Percentiles rank a stretch among this genome's conserved stretches.
Evolutionary conservation across 2,797 vertebrate genomes (phyloP).

Genomic region (Acipenser transmontanus): DNA sequence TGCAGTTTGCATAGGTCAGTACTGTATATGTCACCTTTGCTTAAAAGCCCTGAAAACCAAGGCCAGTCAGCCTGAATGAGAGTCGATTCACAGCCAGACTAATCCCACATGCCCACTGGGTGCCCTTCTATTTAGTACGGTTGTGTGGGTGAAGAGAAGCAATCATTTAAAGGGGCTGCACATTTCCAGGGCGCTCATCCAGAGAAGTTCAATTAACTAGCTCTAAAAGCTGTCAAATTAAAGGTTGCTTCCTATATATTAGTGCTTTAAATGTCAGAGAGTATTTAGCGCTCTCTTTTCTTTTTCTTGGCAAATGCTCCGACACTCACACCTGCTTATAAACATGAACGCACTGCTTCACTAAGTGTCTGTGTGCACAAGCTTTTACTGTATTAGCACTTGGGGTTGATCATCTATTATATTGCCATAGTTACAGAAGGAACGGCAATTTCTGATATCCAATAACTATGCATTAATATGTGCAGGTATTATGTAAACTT

Average conservation of each 20-base stretch:
- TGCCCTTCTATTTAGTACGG: not conserved
- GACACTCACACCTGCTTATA: conserved; percentile 59
- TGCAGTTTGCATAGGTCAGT: too few relatives aligned
- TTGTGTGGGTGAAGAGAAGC: conserved; percentile 52
- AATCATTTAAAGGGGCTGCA: conserved; percentile 66
- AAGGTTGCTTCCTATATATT: conserved; percentile 70
- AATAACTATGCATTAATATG: conserved; percentile 73
- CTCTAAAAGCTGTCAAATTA: conserved; percentile 73
- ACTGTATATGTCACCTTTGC: too few relatives aligned
- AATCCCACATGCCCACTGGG: too few relatives aligned
- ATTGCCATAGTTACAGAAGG: conserved; percentile 74
- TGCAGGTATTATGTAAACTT: too few relatives aligned
- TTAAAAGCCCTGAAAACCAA: too few relatives aligned
- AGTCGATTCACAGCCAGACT: too few relatives aligned
- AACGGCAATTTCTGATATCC: conserved; percentile 66
- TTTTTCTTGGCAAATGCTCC: conserved; percentile 43
- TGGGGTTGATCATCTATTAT: conserved; percentile 59
- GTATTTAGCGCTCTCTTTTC: conserved; percentile 37
- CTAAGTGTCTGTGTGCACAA: conserved; percentile 61
- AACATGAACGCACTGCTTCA: conserved; percentile 56
- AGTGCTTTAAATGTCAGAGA: conserved; percentile 64
- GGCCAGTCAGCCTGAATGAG: too few relatives aligned
- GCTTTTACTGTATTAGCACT: conserved; percentile 59
- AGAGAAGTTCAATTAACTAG: conserved; percentile 66
- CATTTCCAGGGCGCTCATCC: conserved; percentile 55